Evolutionary conservation across 2,113 vertebrate species (phyloP).

Genomic region (Cheirogaleus medius): DNA sequence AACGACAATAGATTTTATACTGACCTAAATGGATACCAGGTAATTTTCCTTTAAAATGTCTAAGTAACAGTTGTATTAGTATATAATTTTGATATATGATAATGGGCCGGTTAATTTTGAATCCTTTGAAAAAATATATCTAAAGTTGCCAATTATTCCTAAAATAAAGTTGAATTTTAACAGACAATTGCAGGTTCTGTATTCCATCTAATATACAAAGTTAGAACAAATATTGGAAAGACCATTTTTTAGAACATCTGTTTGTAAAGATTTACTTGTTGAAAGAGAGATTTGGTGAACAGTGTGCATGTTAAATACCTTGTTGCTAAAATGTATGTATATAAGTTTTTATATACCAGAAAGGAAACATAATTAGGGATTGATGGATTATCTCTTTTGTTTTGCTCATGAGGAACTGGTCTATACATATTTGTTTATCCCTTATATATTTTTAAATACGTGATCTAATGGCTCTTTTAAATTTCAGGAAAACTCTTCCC

Average conservation of each 20-base stretch:
- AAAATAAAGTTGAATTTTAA: constrained; percentile 44
- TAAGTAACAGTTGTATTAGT: background rate
- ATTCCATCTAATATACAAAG: constrained; percentile 18
- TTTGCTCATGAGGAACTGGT: background rate
- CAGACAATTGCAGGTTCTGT: background rate
- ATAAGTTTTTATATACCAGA: background rate
- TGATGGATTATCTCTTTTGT: background rate
- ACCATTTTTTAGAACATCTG: background rate
- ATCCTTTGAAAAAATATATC: background rate
- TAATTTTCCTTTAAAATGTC: constrained; percentile 73
- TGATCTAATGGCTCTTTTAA: background rate
- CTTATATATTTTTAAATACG: background rate
- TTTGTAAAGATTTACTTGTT: constrained; percentile 14
- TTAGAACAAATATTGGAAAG: constrained; percentile 9
- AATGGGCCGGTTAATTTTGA: background rate
- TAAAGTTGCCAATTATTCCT: constrained; percentile 41
- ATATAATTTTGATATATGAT: background rate
- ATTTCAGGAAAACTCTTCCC: background rate
- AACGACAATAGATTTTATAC: constrained; percentile 91
- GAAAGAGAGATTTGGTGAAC: background rate
- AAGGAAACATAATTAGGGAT: background rate
- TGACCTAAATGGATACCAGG: constrained; percentile 97
- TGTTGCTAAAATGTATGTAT: background rate
- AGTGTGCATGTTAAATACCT: background rate
- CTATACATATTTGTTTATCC: background rate